These are phyloP conservation scores for Microdon myrmicae DNA, from an alignment of 2,888 invertebrate genomes.

Conservation along the genomic window DNA sequence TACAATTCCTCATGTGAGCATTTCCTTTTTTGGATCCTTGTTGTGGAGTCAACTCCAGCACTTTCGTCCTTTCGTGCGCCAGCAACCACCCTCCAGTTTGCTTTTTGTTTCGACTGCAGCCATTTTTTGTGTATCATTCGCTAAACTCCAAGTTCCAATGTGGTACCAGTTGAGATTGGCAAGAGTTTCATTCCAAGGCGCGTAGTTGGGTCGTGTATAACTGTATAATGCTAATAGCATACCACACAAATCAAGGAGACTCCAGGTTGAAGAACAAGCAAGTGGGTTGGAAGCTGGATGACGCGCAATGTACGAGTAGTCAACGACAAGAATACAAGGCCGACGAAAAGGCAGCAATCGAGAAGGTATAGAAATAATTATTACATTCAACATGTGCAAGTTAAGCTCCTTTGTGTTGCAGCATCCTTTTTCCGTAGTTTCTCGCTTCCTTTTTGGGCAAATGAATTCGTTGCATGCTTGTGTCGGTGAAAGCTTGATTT, in stretches of 20 bases:
- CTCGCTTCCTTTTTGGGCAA: constrained; percentile 2
- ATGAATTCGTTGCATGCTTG: constrained; percentile 26
- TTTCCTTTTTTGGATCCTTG: constrained; percentile 21
- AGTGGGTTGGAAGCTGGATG: too few relatives aligned
- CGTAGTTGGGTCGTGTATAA: constrained; percentile 48
- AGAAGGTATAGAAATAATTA: constrained; percentile 44
- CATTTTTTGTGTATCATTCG: constrained; percentile 25
- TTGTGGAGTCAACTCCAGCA: background rate
- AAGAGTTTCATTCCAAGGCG: constrained; percentile 29
- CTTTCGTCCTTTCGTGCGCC: constrained; percentile 2
- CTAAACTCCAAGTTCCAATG: constrained; percentile 30
- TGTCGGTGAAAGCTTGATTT: constrained; percentile 28
- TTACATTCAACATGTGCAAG: constrained; percentile 50
- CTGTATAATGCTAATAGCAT: constrained; percentile 40
- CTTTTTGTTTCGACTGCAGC: constrained; percentile 48
- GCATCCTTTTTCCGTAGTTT: constrained; percentile 9
- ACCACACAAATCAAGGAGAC: constrained; percentile 27
- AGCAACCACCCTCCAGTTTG: constrained; percentile 22
- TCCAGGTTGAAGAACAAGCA: constrained; percentile 1
- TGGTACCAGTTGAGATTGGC: too few relatives aligned
- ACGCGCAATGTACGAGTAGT: too few relatives aligned
- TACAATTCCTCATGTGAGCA: constrained; percentile 48
- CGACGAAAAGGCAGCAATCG: constrained; percentile 2
- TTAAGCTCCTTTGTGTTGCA: constrained; percentile 26
- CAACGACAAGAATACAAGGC: constrained; percentile 3